These are phyloP conservation scores for Erpobdella octoculata DNA, from an alignment of 2,888 invertebrate species.

Conservation along the genomic window DNA sequence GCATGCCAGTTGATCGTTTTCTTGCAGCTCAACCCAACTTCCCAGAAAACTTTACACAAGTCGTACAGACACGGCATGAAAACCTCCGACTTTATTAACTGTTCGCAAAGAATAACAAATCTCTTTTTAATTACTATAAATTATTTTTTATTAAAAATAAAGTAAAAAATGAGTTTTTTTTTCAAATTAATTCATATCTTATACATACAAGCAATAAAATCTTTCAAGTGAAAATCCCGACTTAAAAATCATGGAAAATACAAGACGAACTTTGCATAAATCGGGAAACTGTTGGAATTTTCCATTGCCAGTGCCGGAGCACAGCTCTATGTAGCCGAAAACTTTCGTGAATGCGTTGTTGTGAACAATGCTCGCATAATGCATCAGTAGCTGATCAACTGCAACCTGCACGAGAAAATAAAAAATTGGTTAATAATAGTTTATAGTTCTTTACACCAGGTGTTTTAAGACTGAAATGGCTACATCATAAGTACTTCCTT, in stretches of 20 bases:
- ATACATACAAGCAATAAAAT: no score
- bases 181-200: no score
- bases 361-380: slow-evolving; percentile 82
- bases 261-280: slow-evolving; percentile 58
- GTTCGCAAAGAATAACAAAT: slow-evolving; percentile 1
- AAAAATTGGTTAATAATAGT: no score
- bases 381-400: slow-evolving; percentile 89
- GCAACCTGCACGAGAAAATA: slow-evolving; percentile 61
- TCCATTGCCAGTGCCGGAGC: slow-evolving; percentile 40
- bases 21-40: slow-evolving; percentile 71
- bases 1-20: slow-evolving; percentile 71
- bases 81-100: slow-evolving; percentile 56
- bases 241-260: no score
- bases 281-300: slow-evolving; percentile 66
- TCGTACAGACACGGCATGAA: slow-evolving; percentile 72
- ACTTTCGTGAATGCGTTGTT: slow-evolving; percentile 54
- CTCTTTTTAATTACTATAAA: no score
- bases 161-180: no score
- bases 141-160: no score
- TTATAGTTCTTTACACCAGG: no score
- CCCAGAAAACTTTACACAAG: slow-evolving; percentile 76
- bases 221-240: no score
- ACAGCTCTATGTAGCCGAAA: slow-evolving; percentile 50
- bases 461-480: no score
- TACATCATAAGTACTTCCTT: no score